A percentile compares a stretch with the other conserved stretches of the same genome.
Conservation (phyloP, 1,140 invertebrate genomes). For the Hycleus cichorii region DNA sequence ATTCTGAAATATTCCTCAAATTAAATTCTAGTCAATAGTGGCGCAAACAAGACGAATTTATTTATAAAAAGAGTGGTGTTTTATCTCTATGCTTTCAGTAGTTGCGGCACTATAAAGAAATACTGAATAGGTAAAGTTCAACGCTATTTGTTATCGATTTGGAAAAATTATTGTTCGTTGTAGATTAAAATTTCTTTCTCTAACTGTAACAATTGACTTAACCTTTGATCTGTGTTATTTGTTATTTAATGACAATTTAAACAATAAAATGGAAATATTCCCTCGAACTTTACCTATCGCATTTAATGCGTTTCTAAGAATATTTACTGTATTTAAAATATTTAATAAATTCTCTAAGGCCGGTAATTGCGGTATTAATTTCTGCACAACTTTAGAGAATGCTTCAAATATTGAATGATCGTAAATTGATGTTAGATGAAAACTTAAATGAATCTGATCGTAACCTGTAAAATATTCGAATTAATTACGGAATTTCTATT, state of each 20-base stretch:
- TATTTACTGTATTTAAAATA: constrained; percentile 92
- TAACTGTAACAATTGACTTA: too few species aligned
- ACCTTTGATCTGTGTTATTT: too few species aligned
- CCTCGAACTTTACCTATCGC: background rate
- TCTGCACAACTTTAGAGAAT: constrained; percentile 99
- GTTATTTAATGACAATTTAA: too few species aligned
- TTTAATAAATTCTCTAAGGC: constrained; percentile 98
- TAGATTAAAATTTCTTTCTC: too few species aligned
- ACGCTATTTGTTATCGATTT: too few species aligned
- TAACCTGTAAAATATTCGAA: constrained; percentile 46
- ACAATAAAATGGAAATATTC: background rate
- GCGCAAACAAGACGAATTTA: too few species aligned
- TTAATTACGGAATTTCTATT: background rate
- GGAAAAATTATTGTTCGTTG: too few species aligned
- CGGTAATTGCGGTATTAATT: constrained; percentile 94
- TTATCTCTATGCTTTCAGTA: too few species aligned
- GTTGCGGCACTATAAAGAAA: too few species aligned
- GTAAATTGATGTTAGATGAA: constrained; percentile 98
- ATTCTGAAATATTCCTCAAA: constrained; percentile 58
- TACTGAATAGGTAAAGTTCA: too few species aligned
- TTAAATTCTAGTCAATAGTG: too few species aligned
- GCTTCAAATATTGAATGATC: constrained; percentile 99
- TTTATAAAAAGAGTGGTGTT: too few species aligned
- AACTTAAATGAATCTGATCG: constrained; percentile 84
- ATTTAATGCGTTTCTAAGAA: constrained; percentile 22